These are phyloP conservation scores for Arctocebus calabarensis DNA, from an alignment of 2,797 vertebrate species.

Conservation along the genomic window DNA sequence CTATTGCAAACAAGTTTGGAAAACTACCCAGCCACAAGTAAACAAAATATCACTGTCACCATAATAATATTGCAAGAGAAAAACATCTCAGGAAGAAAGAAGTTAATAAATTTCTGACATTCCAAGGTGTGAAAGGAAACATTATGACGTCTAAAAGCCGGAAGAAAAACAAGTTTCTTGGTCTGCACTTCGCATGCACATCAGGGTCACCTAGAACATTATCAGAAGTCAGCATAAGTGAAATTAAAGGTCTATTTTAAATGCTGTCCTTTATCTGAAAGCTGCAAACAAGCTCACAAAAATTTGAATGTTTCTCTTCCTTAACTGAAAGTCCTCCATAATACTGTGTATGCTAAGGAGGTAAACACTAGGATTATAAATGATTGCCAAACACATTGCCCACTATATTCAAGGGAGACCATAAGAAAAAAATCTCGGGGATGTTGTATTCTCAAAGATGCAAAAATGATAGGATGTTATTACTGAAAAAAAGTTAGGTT, in stretches of 20 bases:
- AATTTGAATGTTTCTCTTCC: constrained; percentile 69
- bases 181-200: constrained; percentile 71
- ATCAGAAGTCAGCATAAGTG: constrained; percentile 84
- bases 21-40: constrained; percentile 73
- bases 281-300: constrained; percentile 72
- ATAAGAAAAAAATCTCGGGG: not conserved
- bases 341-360: not conserved
- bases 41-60: constrained; percentile 66
- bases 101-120: constrained; percentile 86
- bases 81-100: constrained; percentile 83
- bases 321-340: not conserved
- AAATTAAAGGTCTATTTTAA: constrained; percentile 81
- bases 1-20: constrained; percentile 59
- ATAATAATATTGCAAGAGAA: constrained; percentile 52
- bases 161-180: constrained; percentile 86
- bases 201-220: constrained; percentile 83
- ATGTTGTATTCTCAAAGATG: not conserved
- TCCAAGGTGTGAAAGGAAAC: constrained; percentile 90
- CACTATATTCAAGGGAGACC: not conserved
- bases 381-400: not conserved
- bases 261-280: constrained; percentile 83
- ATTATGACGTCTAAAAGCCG: constrained; percentile 86
- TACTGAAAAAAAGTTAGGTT: not conserved
- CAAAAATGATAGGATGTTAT: constrained; percentile 34
- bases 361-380: not conserved